Percentiles rank a stretch among this genome's conserved stretches.
phyloP scores from a whole-genome alignment of 1,140 invertebrate species.

The Calliopsis andreniformis region DNA sequence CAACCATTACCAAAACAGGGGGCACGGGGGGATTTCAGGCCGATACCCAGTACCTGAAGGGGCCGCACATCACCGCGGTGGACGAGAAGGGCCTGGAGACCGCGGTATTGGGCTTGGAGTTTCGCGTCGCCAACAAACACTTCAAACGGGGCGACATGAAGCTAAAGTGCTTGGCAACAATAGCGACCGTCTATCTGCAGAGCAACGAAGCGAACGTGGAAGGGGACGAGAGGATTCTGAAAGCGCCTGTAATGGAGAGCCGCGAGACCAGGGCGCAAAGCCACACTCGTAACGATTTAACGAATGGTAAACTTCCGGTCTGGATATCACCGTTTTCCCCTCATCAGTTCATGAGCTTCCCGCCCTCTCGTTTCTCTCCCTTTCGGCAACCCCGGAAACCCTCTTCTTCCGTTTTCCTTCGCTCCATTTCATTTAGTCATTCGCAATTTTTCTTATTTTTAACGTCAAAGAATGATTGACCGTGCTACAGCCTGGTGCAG shows the following conservation, averaged over 20 bases:
- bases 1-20: not conserved
- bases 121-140: conserved; percentile 88
- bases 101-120: conserved; percentile 87
- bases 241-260: conserved; percentile 85
- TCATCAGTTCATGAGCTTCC: too few relatives aligned
- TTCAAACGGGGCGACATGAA: conserved; percentile 92
- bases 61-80: conserved; percentile 71
- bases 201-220: conserved; percentile 92
- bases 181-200: conserved; percentile 90
- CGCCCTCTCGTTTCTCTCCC: too few relatives aligned
- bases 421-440: too few relatives aligned
- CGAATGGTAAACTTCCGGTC: conserved; percentile 57
- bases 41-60: conserved; percentile 80
- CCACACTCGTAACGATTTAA: conserved; percentile 67
- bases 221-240: conserved; percentile 84
- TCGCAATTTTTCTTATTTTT: too few relatives aligned
- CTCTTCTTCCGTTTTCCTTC: too few relatives aligned
- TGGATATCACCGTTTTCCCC: not conserved
- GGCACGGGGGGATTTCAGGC: conserved; percentile 76
- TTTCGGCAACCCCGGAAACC: too few relatives aligned
- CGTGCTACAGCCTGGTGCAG: too few relatives aligned
- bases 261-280: conserved; percentile 82
- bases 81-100: conserved; percentile 85
- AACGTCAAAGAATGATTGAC: too few relatives aligned
- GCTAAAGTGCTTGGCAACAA: conserved; percentile 93